phyloP scores from a whole-genome alignment of 2,888 invertebrate genomes.

The Synanthedon vespiformis region DNA sequence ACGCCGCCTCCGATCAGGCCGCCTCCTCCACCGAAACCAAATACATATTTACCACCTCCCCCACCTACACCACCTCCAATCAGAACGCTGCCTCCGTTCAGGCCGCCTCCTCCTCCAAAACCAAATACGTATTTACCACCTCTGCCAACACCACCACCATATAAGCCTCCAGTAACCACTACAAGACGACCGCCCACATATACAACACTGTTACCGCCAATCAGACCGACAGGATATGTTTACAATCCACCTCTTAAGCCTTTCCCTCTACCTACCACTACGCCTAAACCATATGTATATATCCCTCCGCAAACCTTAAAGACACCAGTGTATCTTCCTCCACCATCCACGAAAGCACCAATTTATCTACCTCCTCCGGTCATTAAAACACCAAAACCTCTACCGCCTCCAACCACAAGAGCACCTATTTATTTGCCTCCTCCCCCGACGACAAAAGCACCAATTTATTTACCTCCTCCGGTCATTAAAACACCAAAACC shows the following conservation, averaged over 20 bases:
- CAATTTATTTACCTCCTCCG: slow-evolving; percentile 5
- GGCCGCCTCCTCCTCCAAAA: background rate
- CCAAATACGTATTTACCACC: background rate
- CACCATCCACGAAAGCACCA: slow-evolving; percentile 2
- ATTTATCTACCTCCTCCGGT: slow-evolving; percentile 2
- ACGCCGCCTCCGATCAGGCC: background rate
- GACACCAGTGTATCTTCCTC: slow-evolving; percentile 4
- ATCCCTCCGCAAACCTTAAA: background rate
- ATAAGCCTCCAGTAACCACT: background rate
- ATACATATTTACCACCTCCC: background rate
- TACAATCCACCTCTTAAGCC: background rate
- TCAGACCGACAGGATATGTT: background rate
- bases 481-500: slow-evolving; percentile 1
- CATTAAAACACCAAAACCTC: slow-evolving; percentile 9
- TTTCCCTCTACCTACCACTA: background rate
- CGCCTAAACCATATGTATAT: slow-evolving; percentile 3
- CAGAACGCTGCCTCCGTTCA: background rate
- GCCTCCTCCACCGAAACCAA: background rate
- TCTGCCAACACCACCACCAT: slow-evolving; percentile 1
- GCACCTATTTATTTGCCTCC: slow-evolving; percentile 20
- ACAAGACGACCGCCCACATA: no score
- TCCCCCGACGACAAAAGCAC: slow-evolving; percentile 17
- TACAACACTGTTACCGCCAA: no score
- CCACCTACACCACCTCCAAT: background rate
- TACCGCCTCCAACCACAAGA: slow-evolving; percentile 7